phyloP scores from a whole-genome alignment of 2,888 invertebrate genomes.

The Hirtodrosophila trivittata region DNA sequence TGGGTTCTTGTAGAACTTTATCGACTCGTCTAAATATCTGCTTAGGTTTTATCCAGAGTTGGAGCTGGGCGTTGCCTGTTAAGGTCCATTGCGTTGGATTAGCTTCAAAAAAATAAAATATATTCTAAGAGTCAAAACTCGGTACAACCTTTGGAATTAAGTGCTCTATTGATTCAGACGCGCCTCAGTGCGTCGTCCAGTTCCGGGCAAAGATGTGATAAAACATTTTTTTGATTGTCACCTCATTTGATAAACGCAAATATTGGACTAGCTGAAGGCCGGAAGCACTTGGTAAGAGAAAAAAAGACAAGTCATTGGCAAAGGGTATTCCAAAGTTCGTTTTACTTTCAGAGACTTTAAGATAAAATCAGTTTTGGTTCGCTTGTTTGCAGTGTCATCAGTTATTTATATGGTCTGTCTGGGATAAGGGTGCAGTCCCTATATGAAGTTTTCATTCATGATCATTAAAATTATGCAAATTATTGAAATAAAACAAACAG shows the following conservation, averaged over 20 bases:
- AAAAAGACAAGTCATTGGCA: background rate
- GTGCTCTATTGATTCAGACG: conserved; percentile 12
- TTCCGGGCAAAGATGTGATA: conserved; percentile 29
- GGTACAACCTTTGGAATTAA: conserved; percentile 28
- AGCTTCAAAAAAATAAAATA: too few relatives aligned
- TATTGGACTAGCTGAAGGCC: conserved; percentile 23
- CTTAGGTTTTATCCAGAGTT: too few relatives aligned
- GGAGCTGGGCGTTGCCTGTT: too few relatives aligned
- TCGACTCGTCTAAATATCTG: too few relatives aligned
- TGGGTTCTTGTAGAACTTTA: too few relatives aligned
- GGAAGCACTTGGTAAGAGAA: conserved; percentile 2
- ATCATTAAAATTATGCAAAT: conserved; percentile 29
- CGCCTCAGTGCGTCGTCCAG: conserved; percentile 32
- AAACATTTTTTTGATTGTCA: background rate
- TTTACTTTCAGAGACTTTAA: too few relatives aligned
- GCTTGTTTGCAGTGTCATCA: too few relatives aligned
- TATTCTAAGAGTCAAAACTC: background rate
- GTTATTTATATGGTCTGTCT: too few relatives aligned
- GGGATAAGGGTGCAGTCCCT: conserved; percentile 6
- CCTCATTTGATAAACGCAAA: conserved; percentile 13
- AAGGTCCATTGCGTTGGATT: too few relatives aligned
- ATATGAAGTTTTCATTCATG: background rate
- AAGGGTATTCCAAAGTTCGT: too few relatives aligned
- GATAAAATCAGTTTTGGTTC: too few relatives aligned
- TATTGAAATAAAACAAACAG: conserved; percentile 1